Percentiles rank a stretch among this genome's conserved stretches.
Evolutionary conservation across 2,113 vertebrate genomes (phyloP).

Genomic region (Tapirus terrestris): DNA sequence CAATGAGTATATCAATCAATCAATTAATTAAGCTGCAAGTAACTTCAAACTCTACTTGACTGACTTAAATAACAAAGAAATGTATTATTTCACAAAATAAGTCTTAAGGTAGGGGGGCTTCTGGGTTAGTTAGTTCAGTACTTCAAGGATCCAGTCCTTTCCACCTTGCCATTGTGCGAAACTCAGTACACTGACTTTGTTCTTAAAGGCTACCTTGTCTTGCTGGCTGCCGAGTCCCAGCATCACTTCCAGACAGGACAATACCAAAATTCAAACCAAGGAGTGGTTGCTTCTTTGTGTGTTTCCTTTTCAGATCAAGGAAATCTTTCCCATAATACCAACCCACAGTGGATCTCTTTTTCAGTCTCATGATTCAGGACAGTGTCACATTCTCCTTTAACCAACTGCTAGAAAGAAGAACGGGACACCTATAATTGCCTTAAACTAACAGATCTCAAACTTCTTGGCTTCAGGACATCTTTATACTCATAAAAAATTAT

Average conservation of each 20-base stretch:
- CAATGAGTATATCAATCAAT: not conserved
- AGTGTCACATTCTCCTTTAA: not conserved
- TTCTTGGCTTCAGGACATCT: not conserved
- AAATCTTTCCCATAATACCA: not conserved
- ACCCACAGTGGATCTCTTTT: not conserved
- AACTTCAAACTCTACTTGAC: not conserved
- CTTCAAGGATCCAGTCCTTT: not conserved
- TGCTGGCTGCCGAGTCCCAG: not conserved
- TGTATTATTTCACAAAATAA: not conserved
- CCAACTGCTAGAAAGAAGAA: not conserved
- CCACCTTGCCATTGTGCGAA: not conserved
- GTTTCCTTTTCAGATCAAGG: constrained; percentile 28
- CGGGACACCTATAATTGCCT: not conserved
- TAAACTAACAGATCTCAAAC: constrained; percentile 28
- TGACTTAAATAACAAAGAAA: constrained; percentile 33
- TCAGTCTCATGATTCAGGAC: not conserved
- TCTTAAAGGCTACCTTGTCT: not conserved
- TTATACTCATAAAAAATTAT: constrained; percentile 38
- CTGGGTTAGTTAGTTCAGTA: not conserved
- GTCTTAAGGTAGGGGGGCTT: not conserved
- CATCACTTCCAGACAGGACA: not conserved
- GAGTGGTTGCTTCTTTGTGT: not conserved
- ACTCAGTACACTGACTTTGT: not conserved
- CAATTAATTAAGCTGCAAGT: not conserved
- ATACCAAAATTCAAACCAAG: not conserved